Conservation (phyloP, 2,888 invertebrate genomes). For the Nomada fabriciana region DNA sequence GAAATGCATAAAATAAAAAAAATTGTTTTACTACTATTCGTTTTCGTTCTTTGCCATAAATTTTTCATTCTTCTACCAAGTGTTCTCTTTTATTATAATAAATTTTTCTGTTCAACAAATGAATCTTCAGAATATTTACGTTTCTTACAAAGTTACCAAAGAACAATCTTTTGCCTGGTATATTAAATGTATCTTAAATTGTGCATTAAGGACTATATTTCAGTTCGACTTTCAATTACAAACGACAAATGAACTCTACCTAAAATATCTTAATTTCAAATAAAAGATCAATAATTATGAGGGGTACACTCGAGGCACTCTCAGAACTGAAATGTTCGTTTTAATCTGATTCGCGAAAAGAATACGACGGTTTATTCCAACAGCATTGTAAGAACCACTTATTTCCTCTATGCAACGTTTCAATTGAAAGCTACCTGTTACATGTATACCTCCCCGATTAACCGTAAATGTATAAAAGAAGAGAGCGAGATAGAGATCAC, state of each 20-base stretch:
- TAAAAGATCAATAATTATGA: not conserved
- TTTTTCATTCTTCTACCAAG: too few relatives aligned
- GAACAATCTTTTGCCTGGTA: too few relatives aligned
- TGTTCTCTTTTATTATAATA: too few relatives aligned
- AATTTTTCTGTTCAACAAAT: too few relatives aligned
- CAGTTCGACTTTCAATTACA: not conserved
- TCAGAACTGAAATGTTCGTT: constrained; percentile 3
- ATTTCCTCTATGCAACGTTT: constrained; percentile 1
- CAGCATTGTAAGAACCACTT: constrained; percentile 25
- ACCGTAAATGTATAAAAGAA: not conserved
- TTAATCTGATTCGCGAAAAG: constrained; percentile 25
- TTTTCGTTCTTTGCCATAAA: too few relatives aligned
- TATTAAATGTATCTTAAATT: too few relatives aligned
- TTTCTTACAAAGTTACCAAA: too few relatives aligned
- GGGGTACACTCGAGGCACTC: constrained; percentile 3
- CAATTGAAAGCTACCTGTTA: constrained; percentile 47
- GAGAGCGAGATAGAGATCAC: not conserved
- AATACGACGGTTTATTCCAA: constrained; percentile 12
- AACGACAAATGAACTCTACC: not conserved
- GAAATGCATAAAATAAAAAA: too few relatives aligned
- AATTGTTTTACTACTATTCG: too few relatives aligned
- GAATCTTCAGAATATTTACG: too few relatives aligned
- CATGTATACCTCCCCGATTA: constrained; percentile 4
- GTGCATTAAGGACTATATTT: too few relatives aligned
- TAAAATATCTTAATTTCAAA: not conserved